These are phyloP conservation scores for Phodopus roborovskii DNA, from an alignment of 2,113 vertebrate genomes.

Conservation along the genomic window DNA sequence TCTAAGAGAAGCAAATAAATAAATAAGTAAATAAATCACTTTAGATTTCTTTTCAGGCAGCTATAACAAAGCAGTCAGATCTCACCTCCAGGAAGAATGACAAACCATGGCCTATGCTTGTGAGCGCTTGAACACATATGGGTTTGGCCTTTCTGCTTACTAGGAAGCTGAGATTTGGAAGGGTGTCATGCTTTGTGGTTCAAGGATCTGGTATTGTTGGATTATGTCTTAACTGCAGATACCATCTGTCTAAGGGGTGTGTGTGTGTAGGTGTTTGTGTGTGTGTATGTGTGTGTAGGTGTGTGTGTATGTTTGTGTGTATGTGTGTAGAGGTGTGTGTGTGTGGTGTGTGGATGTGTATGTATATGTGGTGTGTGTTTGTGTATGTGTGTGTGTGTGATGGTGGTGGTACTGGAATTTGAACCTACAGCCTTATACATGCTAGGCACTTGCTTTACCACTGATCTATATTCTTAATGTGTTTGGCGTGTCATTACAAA, in stretches of 20 bases:
- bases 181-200: not conserved
- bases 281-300: not conserved
- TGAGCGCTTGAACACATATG: not conserved
- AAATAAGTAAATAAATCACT: not conserved
- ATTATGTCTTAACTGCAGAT: not conserved
- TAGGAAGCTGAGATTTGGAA: conserved; percentile 2
- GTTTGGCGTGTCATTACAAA: not conserved
- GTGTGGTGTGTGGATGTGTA: not conserved
- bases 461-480: not conserved
- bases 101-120: not conserved
- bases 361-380: not conserved
- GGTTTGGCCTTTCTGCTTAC: not conserved
- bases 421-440: not conserved
- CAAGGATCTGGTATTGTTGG: not conserved
- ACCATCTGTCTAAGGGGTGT: not conserved
- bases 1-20: not conserved
- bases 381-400: not conserved
- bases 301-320: not conserved
- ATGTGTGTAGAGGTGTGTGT: not conserved
- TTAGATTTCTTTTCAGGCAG: conserved; percentile 13
- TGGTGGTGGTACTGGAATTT: not conserved
- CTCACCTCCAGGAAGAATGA: not conserved
- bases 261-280: not conserved
- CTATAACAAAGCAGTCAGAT: not conserved
- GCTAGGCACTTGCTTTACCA: not conserved